Evolutionary conservation across 2,888 invertebrate species (phyloP), one percentile per base, ranked within the genome.

Genomic region (Brachyptera putata): DNA sequence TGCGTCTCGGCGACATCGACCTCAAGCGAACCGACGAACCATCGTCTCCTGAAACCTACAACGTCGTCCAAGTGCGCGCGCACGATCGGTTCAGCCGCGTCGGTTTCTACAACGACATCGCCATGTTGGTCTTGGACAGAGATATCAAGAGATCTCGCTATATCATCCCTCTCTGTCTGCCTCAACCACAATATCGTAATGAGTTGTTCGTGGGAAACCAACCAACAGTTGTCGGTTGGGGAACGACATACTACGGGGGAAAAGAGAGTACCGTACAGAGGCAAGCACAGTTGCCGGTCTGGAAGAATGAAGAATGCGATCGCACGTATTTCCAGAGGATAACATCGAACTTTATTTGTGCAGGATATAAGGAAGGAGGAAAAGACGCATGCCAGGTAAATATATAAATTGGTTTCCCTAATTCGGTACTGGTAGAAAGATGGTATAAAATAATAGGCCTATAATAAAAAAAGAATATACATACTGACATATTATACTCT

Each of bases 91-190:
- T 95, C 77, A 90, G 89, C 7, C 80, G 93, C 56, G 87, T 91
- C 60, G 94, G 94, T n/a, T 95, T 90, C 74, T 95, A 93, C 74
- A 95, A 96, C 68, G 96, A 96, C 71, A 91, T 97, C 62, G 96
- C 95, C 1, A 74, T 93, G n/a, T 76, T 93, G 43, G 85, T 87
- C 65, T 74, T 93, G 24, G 85, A 75, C 36, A 80, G 86, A 56
- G 84, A 86, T 21, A 91, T 89, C 9, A 83, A 85, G 56, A 90
- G 87, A 72, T 88, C 88, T 0, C 87, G 91, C 71, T 93, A 91
- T 73, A 86, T 93, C 39, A 88, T 91, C 67, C 94, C 94, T 0
- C 84, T 95, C 60, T 95, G 95, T 71, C 75, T 95, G 58, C 95
- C 95, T 0, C 77, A 79, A 1, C 78, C 79, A 0, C 78, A 81